Evolutionary conservation across 2,797 vertebrate species (phyloP).

Genomic region (Megaceryle alcyon): DNA sequence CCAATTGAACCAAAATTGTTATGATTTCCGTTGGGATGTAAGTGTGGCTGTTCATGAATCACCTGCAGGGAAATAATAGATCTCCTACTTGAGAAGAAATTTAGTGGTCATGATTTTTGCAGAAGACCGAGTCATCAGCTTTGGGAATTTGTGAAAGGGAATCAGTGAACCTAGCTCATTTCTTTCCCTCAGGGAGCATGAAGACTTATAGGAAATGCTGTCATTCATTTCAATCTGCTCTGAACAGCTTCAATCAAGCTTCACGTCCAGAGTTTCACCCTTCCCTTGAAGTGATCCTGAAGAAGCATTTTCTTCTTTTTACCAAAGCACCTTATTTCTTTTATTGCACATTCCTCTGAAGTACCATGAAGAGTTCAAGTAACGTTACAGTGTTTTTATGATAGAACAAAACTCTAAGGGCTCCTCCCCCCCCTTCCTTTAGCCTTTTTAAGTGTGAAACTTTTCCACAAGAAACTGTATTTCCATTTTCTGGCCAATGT

Average conservation of each 20-base stretch:
- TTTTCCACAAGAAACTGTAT: neutral
- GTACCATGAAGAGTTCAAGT: neutral
- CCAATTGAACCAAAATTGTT: neutral
- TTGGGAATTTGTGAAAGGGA: neutral
- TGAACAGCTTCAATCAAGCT: neutral
- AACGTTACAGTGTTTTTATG: neutral
- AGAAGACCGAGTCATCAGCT: neutral
- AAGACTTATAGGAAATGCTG: neutral
- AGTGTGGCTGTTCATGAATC: neutral
- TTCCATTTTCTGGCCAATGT: neutral
- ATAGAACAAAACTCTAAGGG: neutral
- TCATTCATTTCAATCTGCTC: neutral
- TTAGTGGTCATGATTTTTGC: neutral
- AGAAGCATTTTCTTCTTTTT: neutral
- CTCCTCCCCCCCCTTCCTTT: neutral
- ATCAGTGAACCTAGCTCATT: neutral
- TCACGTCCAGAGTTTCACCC: neutral
- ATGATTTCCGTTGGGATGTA: neutral
- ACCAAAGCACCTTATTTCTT: neutral
- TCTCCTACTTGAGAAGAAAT: neutral
- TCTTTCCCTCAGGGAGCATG: accelerated
- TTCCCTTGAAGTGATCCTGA: neutral
- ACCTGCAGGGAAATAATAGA: neutral
- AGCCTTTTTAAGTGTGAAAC: neutral
- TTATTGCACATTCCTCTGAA: neutral